These are phyloP conservation scores for Prunella himalayana DNA, from an alignment of 2,113 vertebrate genomes.

Conservation along the genomic window DNA sequence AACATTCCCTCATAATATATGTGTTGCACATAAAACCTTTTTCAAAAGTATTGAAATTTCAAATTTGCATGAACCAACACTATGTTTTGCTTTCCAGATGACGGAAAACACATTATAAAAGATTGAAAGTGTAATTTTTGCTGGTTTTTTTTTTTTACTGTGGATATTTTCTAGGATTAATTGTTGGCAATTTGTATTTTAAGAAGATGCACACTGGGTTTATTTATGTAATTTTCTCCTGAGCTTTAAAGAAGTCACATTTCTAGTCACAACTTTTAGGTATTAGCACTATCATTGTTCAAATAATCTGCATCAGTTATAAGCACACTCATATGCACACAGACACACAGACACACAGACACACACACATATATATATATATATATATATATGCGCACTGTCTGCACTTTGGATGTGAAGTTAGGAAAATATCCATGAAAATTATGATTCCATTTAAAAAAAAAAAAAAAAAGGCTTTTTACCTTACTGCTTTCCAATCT, in stretches of 20 bases:
- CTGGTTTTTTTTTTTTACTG: background rate
- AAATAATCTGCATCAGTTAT: background rate
- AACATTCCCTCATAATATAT: background rate
- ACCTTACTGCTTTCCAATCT: background rate
- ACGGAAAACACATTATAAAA: background rate
- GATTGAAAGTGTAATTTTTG: background rate
- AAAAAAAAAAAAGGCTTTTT: background rate
- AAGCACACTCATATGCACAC: fast-evolving
- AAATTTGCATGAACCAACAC: background rate
- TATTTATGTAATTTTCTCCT: background rate
- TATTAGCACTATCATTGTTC: background rate
- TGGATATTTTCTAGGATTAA: background rate
- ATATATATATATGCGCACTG: background rate
- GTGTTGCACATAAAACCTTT: background rate
- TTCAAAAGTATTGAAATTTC: background rate
- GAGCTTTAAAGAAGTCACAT: background rate
- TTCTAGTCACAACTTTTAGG: background rate
- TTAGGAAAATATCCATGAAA: background rate
- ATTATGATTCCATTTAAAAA: background rate
- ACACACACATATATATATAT: no score
- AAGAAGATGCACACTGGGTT: background rate
- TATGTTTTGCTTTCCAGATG: background rate
- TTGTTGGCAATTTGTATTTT: background rate
- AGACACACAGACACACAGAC: fast-evolving
- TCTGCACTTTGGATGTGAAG: background rate